phyloP scores from a whole-genome alignment of 1,140 invertebrate species.

The Brachionus paranguensis region DNA sequence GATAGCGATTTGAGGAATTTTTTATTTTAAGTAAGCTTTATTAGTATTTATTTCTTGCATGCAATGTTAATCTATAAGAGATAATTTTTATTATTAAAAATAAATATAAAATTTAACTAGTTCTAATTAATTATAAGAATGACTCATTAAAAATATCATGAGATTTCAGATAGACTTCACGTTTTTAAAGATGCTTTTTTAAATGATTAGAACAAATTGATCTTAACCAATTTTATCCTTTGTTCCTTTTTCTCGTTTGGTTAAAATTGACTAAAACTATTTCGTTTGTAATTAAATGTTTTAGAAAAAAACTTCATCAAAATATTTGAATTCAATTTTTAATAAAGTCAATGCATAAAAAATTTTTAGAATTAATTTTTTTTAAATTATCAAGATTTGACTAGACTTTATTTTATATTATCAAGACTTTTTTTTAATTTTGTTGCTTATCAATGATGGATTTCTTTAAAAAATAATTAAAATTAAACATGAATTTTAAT shows the following conservation, averaged over 20 bases:
- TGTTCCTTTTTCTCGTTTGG: not conserved
- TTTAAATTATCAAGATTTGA: not conserved
- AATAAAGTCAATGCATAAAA: not conserved
- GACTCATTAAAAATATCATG: not conserved
- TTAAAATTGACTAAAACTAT: not conserved
- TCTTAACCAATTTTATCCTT: not conserved
- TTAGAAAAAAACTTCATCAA: no score
- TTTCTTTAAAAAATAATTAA: not conserved
- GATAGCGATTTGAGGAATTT: no score
- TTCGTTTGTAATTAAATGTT: no score
- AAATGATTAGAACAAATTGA: not conserved
- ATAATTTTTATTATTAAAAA: not conserved
- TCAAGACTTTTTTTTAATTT: no score
- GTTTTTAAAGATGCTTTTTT: not conserved
- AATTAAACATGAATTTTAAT: not conserved
- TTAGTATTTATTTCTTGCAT: not conserved
- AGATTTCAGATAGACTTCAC: not conserved
- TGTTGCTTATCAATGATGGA: not conserved
- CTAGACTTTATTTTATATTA: no score
- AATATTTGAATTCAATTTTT: no score
- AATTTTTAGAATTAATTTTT: not conserved
- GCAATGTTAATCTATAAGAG: not conserved
- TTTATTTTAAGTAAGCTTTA: not conserved
- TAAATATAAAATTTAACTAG: not conserved
- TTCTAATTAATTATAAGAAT: not conserved